Percentiles rank a stretch among this genome's conserved stretches.
phyloP scores from a whole-genome alignment of 2,888 invertebrate genomes.

The Epiperipatus broadwayi region DNA sequence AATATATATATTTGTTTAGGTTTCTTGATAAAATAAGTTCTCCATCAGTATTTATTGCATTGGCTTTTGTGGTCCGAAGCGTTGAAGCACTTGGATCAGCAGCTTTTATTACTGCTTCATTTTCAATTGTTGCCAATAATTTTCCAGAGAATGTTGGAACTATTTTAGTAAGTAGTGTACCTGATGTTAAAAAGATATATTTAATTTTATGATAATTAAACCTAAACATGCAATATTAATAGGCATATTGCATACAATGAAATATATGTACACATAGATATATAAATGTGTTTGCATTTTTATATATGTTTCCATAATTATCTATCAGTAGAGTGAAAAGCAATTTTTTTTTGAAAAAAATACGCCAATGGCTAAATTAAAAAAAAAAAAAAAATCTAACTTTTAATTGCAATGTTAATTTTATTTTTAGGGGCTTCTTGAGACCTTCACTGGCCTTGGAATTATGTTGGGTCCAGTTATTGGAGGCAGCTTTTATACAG shows the following conservation, averaged over 20 bases:
- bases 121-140: conserved; percentile 67
- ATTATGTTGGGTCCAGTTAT: conserved; percentile 75
- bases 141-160: conserved; percentile 66
- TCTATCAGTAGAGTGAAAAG: too few species aligned
- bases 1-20: conserved; percentile 18
- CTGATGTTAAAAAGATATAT: too few species aligned
- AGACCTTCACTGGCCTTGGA: conserved; percentile 68
- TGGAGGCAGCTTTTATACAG: conserved; percentile 60
- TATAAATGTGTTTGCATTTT: too few species aligned
- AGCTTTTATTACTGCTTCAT: conserved; percentile 63
- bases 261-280: too few species aligned
- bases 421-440: conserved; percentile 45
- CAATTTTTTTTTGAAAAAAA: too few species aligned
- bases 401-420: conserved; percentile 3
- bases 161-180: conserved; percentile 52
- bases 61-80: conserved; percentile 58
- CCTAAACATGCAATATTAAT: too few species aligned
- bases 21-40: conserved; percentile 26
- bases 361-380: too few species aligned
- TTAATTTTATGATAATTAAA: too few species aligned
- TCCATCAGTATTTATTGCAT: conserved; percentile 46
- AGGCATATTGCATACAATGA: too few species aligned
- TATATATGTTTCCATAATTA: too few species aligned
- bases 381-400: conserved; percentile 4
- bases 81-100: conserved; percentile 68